Base-by-base conservation (phyloP, 2,888 invertebrate species). In the Cylloceria caligata region DNA sequence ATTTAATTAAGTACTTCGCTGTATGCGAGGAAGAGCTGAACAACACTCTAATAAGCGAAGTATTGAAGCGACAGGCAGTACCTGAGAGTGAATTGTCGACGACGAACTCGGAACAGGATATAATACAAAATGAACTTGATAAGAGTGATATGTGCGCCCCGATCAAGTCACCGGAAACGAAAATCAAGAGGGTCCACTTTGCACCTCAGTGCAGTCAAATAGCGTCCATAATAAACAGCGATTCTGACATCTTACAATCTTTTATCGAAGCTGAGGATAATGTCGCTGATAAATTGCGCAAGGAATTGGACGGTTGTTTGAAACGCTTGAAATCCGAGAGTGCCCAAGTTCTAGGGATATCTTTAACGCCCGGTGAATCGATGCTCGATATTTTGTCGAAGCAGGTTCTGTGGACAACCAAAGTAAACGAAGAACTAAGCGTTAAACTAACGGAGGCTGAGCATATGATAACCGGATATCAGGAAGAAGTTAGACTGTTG, bases 11-110 rank as follows among this genome's bases (percentile, higher is more conserved):
- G 89, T 97, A 96, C 92, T 96, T 96, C 89, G 95, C 95, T 6
- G 94, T 95, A 85, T 97, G 96, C 67, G 97, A 97, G 91, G 96
- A 96, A 89, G 97, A 97, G 91, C 93, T 97, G 47, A 97, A 96
- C 93, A 95, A 95, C 85, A 96, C 96, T 13, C 93, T 97, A 65
- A 94, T 96, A 0, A 95, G 95, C 67, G 95, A 95, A 88, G 93
- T 96, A 55, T 79, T 94, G 62, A 94, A 94, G 45, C 91, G 94
- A 77, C 87, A 88, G 60, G 47, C 72, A 9, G 9, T 36, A 7
- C 36, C 34, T 27, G 75, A 75, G 9, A 47, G 30, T 5, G 16
- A 47, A 81, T 68, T 80, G 16, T 57, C 85, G 0, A 89, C 88
- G 86, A 88, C 88, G 1, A 85, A 88, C 62, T 65, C 73, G 2